A percentile compares a stretch with the other conserved stretches of the same genome.
phyloP scores from a whole-genome alignment of 2,888 invertebrate genomes.

The Lithophane ornitopus region DNA sequence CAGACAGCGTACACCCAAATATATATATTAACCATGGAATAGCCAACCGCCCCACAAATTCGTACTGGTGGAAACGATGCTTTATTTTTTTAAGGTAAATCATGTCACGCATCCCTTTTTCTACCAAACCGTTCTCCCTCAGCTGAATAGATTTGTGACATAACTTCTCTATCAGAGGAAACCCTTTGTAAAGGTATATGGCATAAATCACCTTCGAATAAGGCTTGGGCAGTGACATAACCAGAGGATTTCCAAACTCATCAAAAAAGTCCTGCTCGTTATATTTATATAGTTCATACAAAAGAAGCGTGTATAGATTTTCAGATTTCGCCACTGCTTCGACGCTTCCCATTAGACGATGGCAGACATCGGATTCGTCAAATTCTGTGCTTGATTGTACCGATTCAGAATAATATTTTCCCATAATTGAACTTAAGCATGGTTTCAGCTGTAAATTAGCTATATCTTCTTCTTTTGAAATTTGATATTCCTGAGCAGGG shows the following conservation, averaged over 20 bases:
- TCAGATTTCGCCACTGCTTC: constrained; percentile 69
- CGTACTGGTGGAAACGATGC: constrained; percentile 45
- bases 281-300: constrained; percentile 70
- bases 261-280: constrained; percentile 70
- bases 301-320: constrained; percentile 70
- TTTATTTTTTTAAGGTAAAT: constrained; percentile 54
- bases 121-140: constrained; percentile 75
- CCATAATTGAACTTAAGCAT: constrained; percentile 61
- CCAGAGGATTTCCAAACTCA: constrained; percentile 62
- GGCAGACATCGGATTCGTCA: constrained; percentile 36
- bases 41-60: constrained; percentile 50
- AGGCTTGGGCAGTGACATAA: constrained; percentile 68
- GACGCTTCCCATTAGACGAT: constrained; percentile 68
- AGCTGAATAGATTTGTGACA: constrained; percentile 68
- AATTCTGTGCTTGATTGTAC: constrained; percentile 31
- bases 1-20: constrained; percentile 67
- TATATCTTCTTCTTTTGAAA: constrained; percentile 56
- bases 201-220: constrained; percentile 74
- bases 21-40: constrained; percentile 74
- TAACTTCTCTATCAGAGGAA: constrained; percentile 72
- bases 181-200: constrained; percentile 80
- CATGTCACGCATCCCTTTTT: constrained; percentile 62
- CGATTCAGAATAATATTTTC: constrained; percentile 56
- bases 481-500: constrained; percentile 63
- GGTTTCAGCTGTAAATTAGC: constrained; percentile 28